Conservation (phyloP, 1,140 invertebrate species). For the Hormaphis cornu region DNA sequence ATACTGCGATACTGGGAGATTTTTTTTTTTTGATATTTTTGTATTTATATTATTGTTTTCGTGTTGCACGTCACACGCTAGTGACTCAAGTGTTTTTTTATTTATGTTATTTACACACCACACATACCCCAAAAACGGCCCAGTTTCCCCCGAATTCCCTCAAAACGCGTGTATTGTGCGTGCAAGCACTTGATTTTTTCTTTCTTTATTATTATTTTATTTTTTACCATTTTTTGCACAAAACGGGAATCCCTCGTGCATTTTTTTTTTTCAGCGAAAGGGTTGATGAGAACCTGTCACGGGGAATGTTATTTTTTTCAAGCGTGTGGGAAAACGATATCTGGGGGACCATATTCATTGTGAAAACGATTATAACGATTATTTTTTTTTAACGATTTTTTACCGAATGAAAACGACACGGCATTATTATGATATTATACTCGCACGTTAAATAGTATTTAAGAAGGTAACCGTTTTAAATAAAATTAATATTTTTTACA, state of each 20-base stretch:
- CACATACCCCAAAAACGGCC: neutral
- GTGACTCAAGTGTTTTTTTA: constrained; percentile 16
- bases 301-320: neutral
- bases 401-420: neutral
- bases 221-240: constrained; percentile 16
- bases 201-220: neutral
- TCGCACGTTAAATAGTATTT: too few relatives aligned
- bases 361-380: neutral
- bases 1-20: neutral
- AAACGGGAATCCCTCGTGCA: constrained; percentile 15
- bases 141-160: neutral
- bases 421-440: too few relatives aligned
- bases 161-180: neutral
- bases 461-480: too few relatives aligned
- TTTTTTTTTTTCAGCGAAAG: constrained; percentile 11
- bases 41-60: neutral
- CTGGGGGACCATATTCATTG: neutral
- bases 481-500: too few relatives aligned
- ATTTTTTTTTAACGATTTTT: neutral
- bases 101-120: constrained; percentile 19
- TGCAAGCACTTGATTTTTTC: constrained; percentile 34
- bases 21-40: constrained; percentile 13
- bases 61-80: neutral
- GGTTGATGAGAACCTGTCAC: constrained; percentile 27
- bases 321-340: constrained; percentile 11